Percentiles rank a stretch among this genome's conserved stretches.
These are phyloP conservation scores for Darevskia nairensis DNA, from an alignment of 2,797 vertebrate genomes.

Conservation along the genomic window DNA sequence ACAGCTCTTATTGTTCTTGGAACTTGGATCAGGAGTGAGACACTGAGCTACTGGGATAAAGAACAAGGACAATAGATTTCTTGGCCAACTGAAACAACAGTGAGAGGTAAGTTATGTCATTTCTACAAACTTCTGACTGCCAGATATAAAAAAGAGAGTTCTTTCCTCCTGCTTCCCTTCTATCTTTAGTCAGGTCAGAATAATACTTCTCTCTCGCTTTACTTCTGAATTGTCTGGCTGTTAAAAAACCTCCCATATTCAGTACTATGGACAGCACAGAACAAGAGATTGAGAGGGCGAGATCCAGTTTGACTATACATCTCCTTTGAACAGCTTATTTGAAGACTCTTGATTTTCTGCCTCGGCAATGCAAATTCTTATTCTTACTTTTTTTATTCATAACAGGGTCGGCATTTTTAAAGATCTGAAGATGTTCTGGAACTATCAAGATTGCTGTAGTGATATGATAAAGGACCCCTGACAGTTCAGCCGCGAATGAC, in stretches of 20 bases:
- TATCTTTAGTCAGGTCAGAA: neutral
- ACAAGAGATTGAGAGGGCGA: too few species aligned
- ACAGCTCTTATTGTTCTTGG: neutral
- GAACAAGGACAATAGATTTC: neutral
- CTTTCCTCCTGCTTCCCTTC: neutral
- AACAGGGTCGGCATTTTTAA: neutral
- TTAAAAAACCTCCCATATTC: neutral
- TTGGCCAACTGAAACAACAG: neutral
- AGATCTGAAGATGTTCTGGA: neutral
- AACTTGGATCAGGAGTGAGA: neutral
- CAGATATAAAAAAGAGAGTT: neutral
- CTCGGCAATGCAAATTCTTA: neutral
- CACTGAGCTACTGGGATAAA: neutral
- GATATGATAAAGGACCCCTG: too few species aligned
- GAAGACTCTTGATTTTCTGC: neutral
- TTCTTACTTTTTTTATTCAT: neutral
- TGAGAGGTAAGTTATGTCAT: neutral
- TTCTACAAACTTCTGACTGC: neutral
- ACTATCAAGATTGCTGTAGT: neutral
- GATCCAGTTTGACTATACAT: neutral
- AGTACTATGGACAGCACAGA: neutral
- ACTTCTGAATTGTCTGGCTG: neutral
- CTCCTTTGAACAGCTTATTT: neutral
- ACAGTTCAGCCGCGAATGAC: too few species aligned
- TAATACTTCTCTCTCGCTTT: slow-evolving; percentile 2